Evolutionary conservation across 2,888 invertebrate species (phyloP).

Genomic region (Amphimallon solstitiale): DNA sequence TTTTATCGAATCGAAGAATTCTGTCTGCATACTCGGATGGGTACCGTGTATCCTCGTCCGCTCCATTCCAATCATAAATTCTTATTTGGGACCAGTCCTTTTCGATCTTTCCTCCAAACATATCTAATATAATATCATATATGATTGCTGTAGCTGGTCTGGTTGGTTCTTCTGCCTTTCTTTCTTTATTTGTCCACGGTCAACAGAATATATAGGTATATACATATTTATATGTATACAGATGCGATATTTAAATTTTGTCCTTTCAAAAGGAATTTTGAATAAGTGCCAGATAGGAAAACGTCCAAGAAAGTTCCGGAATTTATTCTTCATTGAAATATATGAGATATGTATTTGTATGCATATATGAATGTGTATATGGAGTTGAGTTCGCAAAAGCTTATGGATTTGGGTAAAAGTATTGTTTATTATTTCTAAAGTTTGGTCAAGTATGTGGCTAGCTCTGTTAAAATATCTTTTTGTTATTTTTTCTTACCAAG

Average conservation of each 20-base stretch:
- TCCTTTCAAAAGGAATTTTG: neutral
- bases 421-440: too few species aligned
- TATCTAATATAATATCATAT: slow-evolving; percentile 26
- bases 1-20: slow-evolving; percentile 4
- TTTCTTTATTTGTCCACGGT: slow-evolving; percentile 18
- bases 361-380: too few species aligned
- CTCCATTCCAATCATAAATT: slow-evolving; percentile 14
- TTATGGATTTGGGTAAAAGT: too few species aligned
- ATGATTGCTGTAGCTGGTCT: slow-evolving; percentile 19
- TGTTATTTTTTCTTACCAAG: too few species aligned
- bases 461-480: too few species aligned
- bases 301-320: neutral
- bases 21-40: neutral
- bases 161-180: neutral
- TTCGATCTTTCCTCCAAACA: slow-evolving; percentile 19
- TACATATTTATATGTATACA: too few species aligned
- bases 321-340: neutral
- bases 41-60: neutral
- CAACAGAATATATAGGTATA: slow-evolving; percentile 7
- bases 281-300: slow-evolving; percentile 20
- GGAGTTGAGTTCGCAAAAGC: too few species aligned
- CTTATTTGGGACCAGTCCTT: slow-evolving; percentile 21
- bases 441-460: neutral
- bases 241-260: slow-evolving; percentile 5
- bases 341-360: slow-evolving; percentile 1